Percentiles rank a stretch among this genome's conserved stretches.
phyloP scores from a whole-genome alignment of 2,888 invertebrate species.

The Agrotis puta region DNA sequence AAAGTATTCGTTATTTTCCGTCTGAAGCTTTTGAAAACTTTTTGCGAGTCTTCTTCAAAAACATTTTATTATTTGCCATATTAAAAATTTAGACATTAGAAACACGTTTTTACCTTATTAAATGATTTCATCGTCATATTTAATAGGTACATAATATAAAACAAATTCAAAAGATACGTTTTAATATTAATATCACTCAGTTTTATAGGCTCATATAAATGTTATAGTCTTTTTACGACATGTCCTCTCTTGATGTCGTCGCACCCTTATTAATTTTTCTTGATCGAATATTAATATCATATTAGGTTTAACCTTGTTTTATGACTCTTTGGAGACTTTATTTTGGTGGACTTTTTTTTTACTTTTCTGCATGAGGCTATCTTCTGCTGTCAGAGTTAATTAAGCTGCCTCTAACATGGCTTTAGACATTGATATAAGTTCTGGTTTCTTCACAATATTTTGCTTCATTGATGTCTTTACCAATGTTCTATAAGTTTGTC shows the following conservation, averaged over 20 bases:
- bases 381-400: no score
- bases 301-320: conserved; percentile 53
- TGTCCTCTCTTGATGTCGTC: conserved; percentile 75
- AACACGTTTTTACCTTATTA: conserved; percentile 38
- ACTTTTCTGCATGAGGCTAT: no score
- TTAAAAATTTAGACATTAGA: conserved; percentile 29
- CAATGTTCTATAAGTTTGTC: no score
- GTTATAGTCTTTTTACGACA: conserved; percentile 81
- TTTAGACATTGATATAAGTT: no score
- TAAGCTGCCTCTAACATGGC: no score
- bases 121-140: conserved; percentile 27
- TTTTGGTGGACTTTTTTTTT: conserved; percentile 1
- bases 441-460: no score
- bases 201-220: conserved; percentile 81
- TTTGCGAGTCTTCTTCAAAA: conserved; percentile 1
- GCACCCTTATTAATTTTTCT: conserved; percentile 77
- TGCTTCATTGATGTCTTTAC: no score
- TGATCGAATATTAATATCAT: conserved; percentile 63
- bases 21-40: neutral
- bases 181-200: conserved; percentile 77
- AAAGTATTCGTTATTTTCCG: neutral
- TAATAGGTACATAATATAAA: conserved; percentile 47
- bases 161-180: conserved; percentile 64
- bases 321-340: conserved; percentile 33
- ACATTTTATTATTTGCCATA: conserved; percentile 6